phyloP scores from a whole-genome alignment of 2,888 invertebrate genomes.

The Muschampia plurimacula region DNA sequence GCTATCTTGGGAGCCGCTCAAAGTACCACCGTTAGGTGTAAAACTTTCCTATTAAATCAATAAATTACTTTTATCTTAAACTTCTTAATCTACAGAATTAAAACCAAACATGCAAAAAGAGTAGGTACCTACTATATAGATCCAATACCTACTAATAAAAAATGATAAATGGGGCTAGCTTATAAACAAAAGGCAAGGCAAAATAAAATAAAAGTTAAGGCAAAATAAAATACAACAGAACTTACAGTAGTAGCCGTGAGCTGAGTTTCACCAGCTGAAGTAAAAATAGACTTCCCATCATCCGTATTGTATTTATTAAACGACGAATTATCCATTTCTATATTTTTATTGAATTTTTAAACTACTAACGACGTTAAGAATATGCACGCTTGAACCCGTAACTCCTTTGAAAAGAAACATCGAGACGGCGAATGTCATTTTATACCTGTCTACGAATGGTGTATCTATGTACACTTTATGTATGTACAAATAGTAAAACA shows the following conservation, averaged over 20 bases:
- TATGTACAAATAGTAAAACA: constrained; percentile 8
- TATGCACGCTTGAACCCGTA: background rate
- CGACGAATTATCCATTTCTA: constrained; percentile 57
- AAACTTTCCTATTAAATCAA: constrained; percentile 41
- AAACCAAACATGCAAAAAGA: background rate
- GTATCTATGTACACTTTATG: constrained; percentile 7
- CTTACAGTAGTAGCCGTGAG: constrained; percentile 59
- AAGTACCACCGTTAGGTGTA: constrained; percentile 52
- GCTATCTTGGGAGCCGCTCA: constrained; percentile 52
- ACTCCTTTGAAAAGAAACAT: constrained; percentile 40
- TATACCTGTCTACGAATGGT: constrained; percentile 9
- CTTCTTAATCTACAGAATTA: background rate
- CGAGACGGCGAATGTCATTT: constrained; percentile 16
- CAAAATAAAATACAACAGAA: constrained; percentile 37
- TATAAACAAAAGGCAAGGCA: background rate
- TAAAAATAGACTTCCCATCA: constrained; percentile 64
- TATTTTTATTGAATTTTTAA: background rate
- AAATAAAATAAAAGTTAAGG: background rate
- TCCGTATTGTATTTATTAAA: constrained; percentile 61
- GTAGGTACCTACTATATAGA: background rate
- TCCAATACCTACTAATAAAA: too few species aligned
- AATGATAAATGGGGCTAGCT: background rate
- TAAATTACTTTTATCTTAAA: background rate
- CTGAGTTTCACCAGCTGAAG: constrained; percentile 60
- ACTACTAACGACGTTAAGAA: background rate